Base-by-base conservation (phyloP, 2,888 invertebrate species). In the Amorpha juglandis region DNA sequence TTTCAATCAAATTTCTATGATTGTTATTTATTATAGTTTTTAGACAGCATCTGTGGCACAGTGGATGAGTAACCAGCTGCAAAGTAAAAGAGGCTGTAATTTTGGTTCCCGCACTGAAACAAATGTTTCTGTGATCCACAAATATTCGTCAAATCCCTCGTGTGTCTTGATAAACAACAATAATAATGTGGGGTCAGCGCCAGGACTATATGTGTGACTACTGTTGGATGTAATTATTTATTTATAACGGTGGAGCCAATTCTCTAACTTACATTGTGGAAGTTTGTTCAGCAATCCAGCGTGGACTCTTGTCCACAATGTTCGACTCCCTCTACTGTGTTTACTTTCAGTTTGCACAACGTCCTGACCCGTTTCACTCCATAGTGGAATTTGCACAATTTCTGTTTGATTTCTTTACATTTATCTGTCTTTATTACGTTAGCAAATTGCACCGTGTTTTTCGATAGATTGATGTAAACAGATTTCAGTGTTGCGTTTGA, bases 311-410 rank as follows among this genome's bases (percentile, higher is more conserved):
- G n/a, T n/a, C 35, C 55, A 12, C 11, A 21, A 11, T 4, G 55
- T 51, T 11, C 50, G 3, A n/a, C 8, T 55, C 55, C 55, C 55
- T 35, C 12, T n/a, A n/a, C 33, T 55, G 35, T 55, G 55, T 55
- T 55, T 55, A 55, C 55, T 55, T 35, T 55, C 55, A 55, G 55
- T 55, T 63, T 63, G 63, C 63, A 48, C 33, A 4, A 35, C 11
- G 21, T 33, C 27, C 16, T 16, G 19, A 11, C 51, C 21, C 51
- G 33, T 52, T 52, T 33, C 14, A 14, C 35, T 47, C n/a, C n/a
- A 33, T 8, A 55, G 55, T 55, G 35, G 50, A 19, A 51, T 35
- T 55, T 35, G 16, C 55, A 9, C 55, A 33, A 52, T 14, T 35
- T 55, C 33, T 35, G 35, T 35, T 55, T 35, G 55, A 35, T 33